phyloP scores from a whole-genome alignment of 2,797 vertebrate species.

The Karalla daura region DNA sequence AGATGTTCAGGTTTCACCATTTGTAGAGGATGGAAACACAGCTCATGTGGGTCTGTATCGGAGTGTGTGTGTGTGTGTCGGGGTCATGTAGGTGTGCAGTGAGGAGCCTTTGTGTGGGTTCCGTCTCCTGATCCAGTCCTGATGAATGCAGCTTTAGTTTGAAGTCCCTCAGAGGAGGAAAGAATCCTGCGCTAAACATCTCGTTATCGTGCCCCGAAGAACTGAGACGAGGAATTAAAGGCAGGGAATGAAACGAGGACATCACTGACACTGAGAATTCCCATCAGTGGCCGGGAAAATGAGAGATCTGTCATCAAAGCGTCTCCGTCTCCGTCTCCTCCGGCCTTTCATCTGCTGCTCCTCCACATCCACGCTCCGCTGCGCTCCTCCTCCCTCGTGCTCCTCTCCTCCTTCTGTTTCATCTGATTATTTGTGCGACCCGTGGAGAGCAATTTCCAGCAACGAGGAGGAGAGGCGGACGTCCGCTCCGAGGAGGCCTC shows the following conservation, averaged over 20 bases:
- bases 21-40: too few relatives aligned
- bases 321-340: slow-evolving; percentile 51
- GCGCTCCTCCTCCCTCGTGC: slow-evolving; percentile 26
- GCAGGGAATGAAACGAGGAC: slow-evolving; percentile 58
- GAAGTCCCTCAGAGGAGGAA: slow-evolving; percentile 37
- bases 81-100: slow-evolving; percentile 18
- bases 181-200: slow-evolving; percentile 56
- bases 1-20: too few relatives aligned
- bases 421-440: slow-evolving; percentile 51
- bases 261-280: slow-evolving; percentile 59
- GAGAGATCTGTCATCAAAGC: slow-evolving; percentile 71
- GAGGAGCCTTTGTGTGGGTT: slow-evolving; percentile 17
- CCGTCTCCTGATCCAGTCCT: slow-evolving; percentile 20
- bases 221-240: slow-evolving; percentile 63
- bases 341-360: slow-evolving; percentile 21
- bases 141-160: slow-evolving; percentile 50
- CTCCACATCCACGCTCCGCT: slow-evolving; percentile 52
- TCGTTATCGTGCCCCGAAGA: slow-evolving; percentile 60
- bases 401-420: slow-evolving; percentile 27
- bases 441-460: slow-evolving; percentile 32
- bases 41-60: too few relatives aligned
- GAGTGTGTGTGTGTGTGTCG: too few relatives aligned
- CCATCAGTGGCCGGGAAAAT: slow-evolving; percentile 68
- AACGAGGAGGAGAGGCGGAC: slow-evolving; percentile 29
- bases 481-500: slow-evolving; percentile 14